Conservation (phyloP, 2,888 invertebrate species). For the Sericinus montela region DNA sequence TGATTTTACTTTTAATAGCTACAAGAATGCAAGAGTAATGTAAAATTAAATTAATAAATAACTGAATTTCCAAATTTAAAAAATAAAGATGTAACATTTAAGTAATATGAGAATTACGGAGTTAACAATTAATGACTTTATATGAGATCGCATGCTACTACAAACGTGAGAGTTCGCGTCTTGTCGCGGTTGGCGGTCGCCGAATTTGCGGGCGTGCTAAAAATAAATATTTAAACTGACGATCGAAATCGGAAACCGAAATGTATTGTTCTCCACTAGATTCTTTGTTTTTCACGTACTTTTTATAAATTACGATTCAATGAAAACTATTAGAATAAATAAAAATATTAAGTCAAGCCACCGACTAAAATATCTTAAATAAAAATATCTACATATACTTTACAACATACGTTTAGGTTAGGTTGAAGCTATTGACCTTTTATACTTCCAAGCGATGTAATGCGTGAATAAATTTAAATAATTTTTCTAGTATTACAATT, state of each 20-base stretch:
- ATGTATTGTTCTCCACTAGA: conserved; percentile 19
- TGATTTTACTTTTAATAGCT: too few relatives aligned
- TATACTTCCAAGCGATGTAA: too few relatives aligned
- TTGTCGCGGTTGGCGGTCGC: conserved; percentile 19
- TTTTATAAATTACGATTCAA: not conserved
- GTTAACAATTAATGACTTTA: conserved; percentile 16
- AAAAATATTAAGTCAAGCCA: not conserved
- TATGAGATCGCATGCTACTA: conserved; percentile 9
- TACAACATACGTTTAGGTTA: too few relatives aligned
- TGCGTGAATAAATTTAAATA: too few relatives aligned
- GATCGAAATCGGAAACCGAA: conserved; percentile 18
- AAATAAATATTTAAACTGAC: conserved; percentile 21
- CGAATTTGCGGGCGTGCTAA: conserved; percentile 19
- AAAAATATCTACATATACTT: too few relatives aligned
- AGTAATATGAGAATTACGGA: conserved; percentile 1
- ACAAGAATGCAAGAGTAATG: too few relatives aligned
- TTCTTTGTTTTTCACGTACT: conserved; percentile 4
- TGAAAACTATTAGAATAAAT: not conserved
- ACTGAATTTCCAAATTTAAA: too few relatives aligned
- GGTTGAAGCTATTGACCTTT: too few relatives aligned
- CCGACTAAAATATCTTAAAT: too few relatives aligned
- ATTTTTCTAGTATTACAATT: too few relatives aligned
- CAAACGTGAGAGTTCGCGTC: conserved; percentile 9
- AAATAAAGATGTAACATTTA: conserved; percentile 4
- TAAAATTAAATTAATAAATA: too few relatives aligned